These are phyloP conservation scores for Pituophis catenifer DNA, from an alignment of 2,113 vertebrate species.

Conservation along the genomic window DNA sequence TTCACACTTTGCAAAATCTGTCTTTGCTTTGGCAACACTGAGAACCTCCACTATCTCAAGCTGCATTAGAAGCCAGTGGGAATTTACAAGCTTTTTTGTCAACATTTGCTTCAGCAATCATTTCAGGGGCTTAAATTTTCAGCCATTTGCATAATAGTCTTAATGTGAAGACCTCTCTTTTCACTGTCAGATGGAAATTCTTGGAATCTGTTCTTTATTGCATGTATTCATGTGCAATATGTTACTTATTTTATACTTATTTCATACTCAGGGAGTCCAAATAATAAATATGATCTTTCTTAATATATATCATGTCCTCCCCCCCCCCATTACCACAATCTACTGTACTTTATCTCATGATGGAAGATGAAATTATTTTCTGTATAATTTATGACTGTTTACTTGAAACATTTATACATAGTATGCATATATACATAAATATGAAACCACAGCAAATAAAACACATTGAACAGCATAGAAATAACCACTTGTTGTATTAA, in stretches of 20 bases:
- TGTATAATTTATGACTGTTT: background rate
- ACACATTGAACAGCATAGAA: background rate
- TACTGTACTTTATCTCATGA: background rate
- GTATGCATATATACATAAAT: background rate
- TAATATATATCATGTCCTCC: background rate
- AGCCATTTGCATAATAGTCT: background rate
- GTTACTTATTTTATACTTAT: background rate
- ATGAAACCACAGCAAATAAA: background rate
- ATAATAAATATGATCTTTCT: background rate
- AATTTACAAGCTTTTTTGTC: background rate
- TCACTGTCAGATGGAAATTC: background rate
- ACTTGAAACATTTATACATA: background rate
- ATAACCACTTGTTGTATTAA: background rate
- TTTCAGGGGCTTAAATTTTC: background rate
- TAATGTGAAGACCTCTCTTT: background rate
- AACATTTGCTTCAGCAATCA: background rate
- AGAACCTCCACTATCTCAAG: background rate
- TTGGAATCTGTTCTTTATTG: background rate
- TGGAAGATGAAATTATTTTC: background rate
- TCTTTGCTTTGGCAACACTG: background rate
- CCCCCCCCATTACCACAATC: background rate
- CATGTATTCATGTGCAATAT: background rate
- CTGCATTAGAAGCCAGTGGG: background rate
- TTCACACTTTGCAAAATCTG: background rate
- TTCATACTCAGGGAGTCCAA: background rate